phyloP scores from a whole-genome alignment of 2,113 vertebrate genomes.

The Tiliqua scincoides region DNA sequence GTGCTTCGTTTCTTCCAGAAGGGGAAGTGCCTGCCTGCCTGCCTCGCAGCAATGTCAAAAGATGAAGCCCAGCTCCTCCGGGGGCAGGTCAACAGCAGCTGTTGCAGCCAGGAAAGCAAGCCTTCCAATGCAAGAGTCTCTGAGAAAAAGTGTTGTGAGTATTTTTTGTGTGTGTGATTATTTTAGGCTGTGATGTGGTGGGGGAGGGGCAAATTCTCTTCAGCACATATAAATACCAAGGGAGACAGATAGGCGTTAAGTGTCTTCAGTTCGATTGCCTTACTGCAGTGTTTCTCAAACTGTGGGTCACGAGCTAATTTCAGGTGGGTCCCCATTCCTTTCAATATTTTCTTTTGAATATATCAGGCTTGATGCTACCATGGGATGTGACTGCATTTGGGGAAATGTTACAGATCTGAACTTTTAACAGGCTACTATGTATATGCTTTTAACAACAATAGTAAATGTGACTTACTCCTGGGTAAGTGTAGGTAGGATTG shows the following conservation, averaged over 20 bases:
- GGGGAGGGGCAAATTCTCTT: background rate
- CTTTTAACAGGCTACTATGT: too few species aligned
- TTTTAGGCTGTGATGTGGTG: background rate
- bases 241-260: background rate
- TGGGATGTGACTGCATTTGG: too few species aligned
- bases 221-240: background rate
- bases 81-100: slow-evolving; percentile 42
- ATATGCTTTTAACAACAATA: too few species aligned
- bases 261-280: too few species aligned
- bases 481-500: too few species aligned
- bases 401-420: too few species aligned
- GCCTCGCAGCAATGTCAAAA: slow-evolving; percentile 65
- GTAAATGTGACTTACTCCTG: too few species aligned
- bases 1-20: background rate
- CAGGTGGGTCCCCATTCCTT: too few species aligned
- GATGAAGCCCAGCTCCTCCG: slow-evolving; percentile 32
- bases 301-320: too few species aligned
- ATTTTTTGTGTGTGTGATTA: background rate
- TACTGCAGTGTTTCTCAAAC: too few species aligned
- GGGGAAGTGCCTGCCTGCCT: background rate
- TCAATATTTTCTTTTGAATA: too few species aligned
- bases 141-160: slow-evolving; percentile 82
- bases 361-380: too few species aligned
- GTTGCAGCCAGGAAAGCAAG: slow-evolving; percentile 51
- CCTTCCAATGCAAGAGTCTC: slow-evolving; percentile 55